Evolutionary conservation across 2,888 invertebrate species (phyloP), one percentile per base, ranked within the genome.

Genomic region (Aleiodes testaceus): DNA sequence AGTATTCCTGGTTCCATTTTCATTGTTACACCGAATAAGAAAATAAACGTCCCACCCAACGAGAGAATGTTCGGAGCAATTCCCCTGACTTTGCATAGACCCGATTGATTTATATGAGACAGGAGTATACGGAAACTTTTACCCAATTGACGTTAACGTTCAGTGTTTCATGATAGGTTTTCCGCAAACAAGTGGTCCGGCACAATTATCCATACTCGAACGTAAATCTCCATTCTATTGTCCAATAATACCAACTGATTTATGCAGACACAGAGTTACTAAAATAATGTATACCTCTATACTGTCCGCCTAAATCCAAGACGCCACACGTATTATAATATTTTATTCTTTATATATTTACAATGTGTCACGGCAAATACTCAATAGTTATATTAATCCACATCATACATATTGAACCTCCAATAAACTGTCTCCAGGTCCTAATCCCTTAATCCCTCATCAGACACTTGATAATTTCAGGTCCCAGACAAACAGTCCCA

Each of bases 21-120:
- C 14, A 49, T 16, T 59, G 36, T 59, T 42, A 7, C 7, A n/a
- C 36, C 30, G 20, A 36, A 14, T 42, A 22, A 22, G 53, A 22
- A 36, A 53, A 11, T 36, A n/a, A 59, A 36, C 42, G 59, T 59
- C 59, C 59, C 59, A 42, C 59, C 59, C 59, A 59, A 36, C 11
- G 16, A 16, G 59, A 45, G 44, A 63, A 63, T 45, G 45, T 44
- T n/a, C 5, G n/a, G 22, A 63, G 63, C 75, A 65, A 69, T 69
- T 52, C 63, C 53, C 49, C 61, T 59, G 52, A 44, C 63, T 70
- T 74, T 68, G 44, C 65, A 76, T 74, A 70, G 67, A 72, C 50
- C 3, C 77, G 79, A 81, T 78, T 79, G 79, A 81, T 80, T 81
- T 80, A 78, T 77, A 74, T 74, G 74, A 64, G 77, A 77, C 79